Evolutionary conservation across 2,797 vertebrate genomes (phyloP).

Genomic region (Prunella strophiata): DNA sequence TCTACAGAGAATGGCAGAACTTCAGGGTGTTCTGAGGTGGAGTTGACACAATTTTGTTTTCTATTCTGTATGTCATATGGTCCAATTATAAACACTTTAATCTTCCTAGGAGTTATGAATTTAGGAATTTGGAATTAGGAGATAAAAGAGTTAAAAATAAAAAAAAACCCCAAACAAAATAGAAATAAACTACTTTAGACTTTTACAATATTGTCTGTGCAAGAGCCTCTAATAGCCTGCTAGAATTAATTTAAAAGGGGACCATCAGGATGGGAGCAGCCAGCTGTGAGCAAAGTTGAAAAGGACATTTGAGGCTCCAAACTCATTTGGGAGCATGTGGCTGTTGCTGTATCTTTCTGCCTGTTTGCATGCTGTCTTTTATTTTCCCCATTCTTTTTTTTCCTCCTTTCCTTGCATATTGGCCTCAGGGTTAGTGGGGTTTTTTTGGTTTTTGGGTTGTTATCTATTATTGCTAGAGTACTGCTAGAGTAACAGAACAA

Average conservation of each 20-base stretch:
- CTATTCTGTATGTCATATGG: neutral
- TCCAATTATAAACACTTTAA: neutral
- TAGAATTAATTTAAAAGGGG: slow-evolving; percentile 41
- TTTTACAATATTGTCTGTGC: slow-evolving; percentile 21
- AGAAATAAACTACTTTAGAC: slow-evolving; percentile 20
- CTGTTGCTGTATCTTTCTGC: neutral
- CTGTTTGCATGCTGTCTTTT: neutral
- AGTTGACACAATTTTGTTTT: neutral
- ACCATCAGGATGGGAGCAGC: slow-evolving; percentile 25
- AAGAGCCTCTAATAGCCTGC: slow-evolving; percentile 40
- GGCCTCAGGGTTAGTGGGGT: fast-evolving
- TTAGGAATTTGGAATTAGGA: neutral
- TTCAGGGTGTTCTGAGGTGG: neutral
- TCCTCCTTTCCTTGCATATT: neutral
- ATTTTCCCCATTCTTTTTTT: neutral
- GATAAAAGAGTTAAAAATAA: slow-evolving; percentile 27
- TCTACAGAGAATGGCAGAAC: neutral
- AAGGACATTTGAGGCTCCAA: slow-evolving; percentile 23
- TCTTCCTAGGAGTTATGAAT: neutral
- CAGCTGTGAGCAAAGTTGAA: slow-evolving; percentile 45
- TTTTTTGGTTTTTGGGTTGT: neutral
- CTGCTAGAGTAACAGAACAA: neutral
- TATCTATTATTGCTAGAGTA: neutral
- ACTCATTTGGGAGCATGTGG: neutral
- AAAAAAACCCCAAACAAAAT: neutral